Base-by-base conservation (phyloP, 1,140 invertebrate species). In the Drosophila nigrodunni region DNA sequence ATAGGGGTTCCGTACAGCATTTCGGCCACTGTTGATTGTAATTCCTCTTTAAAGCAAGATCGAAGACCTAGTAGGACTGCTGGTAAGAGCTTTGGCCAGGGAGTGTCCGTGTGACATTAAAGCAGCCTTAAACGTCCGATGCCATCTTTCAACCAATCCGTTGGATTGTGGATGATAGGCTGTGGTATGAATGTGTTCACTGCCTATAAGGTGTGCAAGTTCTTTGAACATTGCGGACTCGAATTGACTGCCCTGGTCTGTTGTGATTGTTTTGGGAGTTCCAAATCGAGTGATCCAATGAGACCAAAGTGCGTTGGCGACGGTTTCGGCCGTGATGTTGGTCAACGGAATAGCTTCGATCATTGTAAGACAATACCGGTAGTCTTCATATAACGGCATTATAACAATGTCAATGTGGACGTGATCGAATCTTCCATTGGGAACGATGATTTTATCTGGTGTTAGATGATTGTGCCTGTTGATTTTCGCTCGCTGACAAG, bases 111-210 rank as follows among this genome's bases (percentile, higher is more conserved):
- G n/a, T n/a, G n/a, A n/a, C n/a, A n/a, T n/a, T n/a, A n/a, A n/a
- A n/a, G n/a, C n/a, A n/a, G n/a, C n/a, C n/a, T 94, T 93, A 9
- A 93, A 62, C 11, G 79, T 68, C 11, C 91, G 39, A 72, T 94
- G 93, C 21, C 70, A 85, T 7, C 77, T 37, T 61, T 93, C 91
- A 0, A 91, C n/a, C n/a, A n/a, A n/a, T 21, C 91, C 91, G 44
- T 92, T 92, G 7, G 76, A 76, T 52, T 90, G 80, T 1, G 92
- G 90, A 37, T 93, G 91, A 55, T 92, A 92, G 0, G 92, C 25
- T 47, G 89, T 80, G 0, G 83, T 93, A 1, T 74, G 50, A n/a
- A 76, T 64, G 8, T 74, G 74, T 2, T 61, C 35, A 2, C 47
- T 73, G 9, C 92, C 91, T 2, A 89, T 15, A 0, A 90, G 5